Evolutionary conservation across 2,113 vertebrate species (phyloP).

Genomic region (Apteryx owenii): DNA sequence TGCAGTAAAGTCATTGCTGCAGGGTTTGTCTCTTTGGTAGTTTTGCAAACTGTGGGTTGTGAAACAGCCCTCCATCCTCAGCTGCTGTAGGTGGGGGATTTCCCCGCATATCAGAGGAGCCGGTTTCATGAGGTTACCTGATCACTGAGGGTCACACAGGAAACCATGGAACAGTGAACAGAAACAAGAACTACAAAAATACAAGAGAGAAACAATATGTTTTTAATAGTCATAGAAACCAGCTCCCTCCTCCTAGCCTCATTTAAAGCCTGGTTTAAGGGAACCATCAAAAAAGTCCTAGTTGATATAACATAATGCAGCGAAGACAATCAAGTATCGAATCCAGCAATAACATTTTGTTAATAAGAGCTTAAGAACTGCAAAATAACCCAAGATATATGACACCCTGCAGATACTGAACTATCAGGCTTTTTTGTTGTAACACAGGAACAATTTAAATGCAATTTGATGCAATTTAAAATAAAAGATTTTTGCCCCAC

Average conservation of each 20-base stretch:
- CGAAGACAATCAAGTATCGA: not conserved
- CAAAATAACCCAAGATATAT: not conserved
- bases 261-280: not conserved
- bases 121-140: not conserved
- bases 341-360: not conserved
- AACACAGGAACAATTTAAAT: not conserved
- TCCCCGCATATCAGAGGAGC: not conserved
- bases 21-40: not conserved
- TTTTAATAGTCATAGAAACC: not conserved
- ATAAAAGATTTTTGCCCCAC: not conserved
- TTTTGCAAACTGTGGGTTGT: not conserved
- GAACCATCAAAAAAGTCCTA: not conserved
- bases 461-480: not conserved
- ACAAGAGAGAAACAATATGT: not conserved
- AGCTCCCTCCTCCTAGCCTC: not conserved
- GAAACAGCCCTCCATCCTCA: not conserved
- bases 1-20: not conserved
- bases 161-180: not conserved
- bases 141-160: not conserved
- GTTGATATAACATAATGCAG: not conserved
- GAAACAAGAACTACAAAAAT: not conserved
- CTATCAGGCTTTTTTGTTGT: not conserved
- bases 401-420: not conserved
- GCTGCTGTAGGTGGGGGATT: not conserved
- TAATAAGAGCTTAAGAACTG: not conserved